A percentile compares a stretch with the other conserved stretches of the same genome.
Conservation (phyloP, 2,113 vertebrate species). For the Odocoileus hemionus region DNA sequence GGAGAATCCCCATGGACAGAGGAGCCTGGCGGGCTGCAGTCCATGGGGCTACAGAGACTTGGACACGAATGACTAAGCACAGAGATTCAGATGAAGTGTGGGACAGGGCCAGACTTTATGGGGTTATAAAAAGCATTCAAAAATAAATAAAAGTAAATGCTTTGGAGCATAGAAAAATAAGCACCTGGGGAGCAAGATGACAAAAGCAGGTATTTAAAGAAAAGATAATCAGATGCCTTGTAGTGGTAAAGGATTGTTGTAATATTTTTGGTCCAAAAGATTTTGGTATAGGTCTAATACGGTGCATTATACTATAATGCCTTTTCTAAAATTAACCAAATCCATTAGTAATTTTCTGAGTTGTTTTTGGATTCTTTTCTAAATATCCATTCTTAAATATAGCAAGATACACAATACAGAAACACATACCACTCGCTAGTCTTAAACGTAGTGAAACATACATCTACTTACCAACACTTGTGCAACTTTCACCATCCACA, state of each 20-base stretch:
- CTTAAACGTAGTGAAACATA: not conserved
- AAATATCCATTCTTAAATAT: not conserved
- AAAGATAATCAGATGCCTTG: not conserved
- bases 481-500: slow-evolving; percentile 90
- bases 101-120: not conserved
- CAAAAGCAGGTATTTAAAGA: not conserved
- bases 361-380: not conserved
- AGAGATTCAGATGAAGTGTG: not conserved
- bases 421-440: not conserved
- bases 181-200: fast-evolving
- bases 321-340: not conserved
- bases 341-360: not conserved
- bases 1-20: not conserved
- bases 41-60: not conserved
- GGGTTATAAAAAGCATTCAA: not conserved
- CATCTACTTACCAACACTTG: slow-evolving; percentile 87
- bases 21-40: not conserved
- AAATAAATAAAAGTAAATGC: not conserved
- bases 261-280: not conserved
- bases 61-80: not conserved
- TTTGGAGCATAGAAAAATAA: not conserved
- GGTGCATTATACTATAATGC: not conserved
- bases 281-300: not conserved
- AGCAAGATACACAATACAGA: not conserved
- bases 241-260: not conserved